These are phyloP conservation scores for Zaprionus bogoriensis DNA, from an alignment of 2,888 invertebrate species.

Conservation along the genomic window DNA sequence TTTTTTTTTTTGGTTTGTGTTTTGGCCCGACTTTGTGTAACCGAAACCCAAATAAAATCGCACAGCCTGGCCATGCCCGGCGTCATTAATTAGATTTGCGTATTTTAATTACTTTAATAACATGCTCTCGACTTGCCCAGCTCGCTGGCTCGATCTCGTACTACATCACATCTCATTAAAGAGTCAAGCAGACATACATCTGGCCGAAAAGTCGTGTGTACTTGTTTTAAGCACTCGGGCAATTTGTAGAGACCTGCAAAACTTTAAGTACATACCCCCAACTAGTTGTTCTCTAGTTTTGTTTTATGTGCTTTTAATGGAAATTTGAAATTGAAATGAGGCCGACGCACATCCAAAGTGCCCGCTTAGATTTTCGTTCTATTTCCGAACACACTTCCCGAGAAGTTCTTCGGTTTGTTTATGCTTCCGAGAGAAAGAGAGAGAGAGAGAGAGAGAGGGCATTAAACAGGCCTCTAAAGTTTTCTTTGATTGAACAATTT, in stretches of 20 bases:
- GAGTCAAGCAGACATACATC: neutral
- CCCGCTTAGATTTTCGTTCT: neutral
- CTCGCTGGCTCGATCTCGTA: neutral
- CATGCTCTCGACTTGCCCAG: neutral
- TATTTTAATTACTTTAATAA: slow-evolving; percentile 1
- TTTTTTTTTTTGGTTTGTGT: neutral
- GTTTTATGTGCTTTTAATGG: slow-evolving; percentile 52
- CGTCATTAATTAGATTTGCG: neutral
- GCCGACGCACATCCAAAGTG: neutral
- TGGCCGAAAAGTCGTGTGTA: neutral
- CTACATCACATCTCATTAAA: neutral
- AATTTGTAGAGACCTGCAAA: neutral
- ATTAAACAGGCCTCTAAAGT: neutral
- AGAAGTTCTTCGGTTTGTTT: neutral
- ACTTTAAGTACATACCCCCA: neutral
- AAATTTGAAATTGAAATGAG: neutral
- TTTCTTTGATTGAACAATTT: neutral
- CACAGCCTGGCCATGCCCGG: slow-evolving; percentile 5
- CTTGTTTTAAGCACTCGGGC: neutral
- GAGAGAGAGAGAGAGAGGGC: neutral
- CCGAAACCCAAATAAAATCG: slow-evolving; percentile 18
- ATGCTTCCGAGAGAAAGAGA: too few relatives aligned
- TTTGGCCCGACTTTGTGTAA: too few relatives aligned
- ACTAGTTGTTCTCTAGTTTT: slow-evolving; percentile 9
- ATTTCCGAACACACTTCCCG: neutral